Base-by-base conservation (phyloP, 2,113 vertebrate species). In the Epinephelus moara region DNA sequence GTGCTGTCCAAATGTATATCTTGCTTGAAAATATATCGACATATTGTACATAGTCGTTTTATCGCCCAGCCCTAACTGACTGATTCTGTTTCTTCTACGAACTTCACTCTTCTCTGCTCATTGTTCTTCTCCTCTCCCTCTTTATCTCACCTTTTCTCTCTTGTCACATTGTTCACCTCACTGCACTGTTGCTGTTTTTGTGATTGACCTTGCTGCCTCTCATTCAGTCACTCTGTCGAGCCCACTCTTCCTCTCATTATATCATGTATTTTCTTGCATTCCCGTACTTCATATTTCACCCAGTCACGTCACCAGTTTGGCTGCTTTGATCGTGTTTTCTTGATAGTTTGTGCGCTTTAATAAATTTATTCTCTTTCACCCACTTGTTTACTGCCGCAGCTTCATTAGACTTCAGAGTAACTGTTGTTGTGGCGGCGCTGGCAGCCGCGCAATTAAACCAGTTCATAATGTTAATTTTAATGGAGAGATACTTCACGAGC, bases 401-500 rank as follows among this genome's bases (percentile, higher is more conserved):
- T 75, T 77, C 78, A 71, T 83, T 74, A 66, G 62, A 76, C 60
- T 56, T 77, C 47, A 66, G 62, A 87, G 63, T 63, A 66, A 75
- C 18, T 56, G 84, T 45, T 75, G 81, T 75, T 82, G 80, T 33
- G 19, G 73, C 50, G 17, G 62, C 0, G 56, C 72, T 77, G 70
- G 78, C 76, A 70, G 78, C 75, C 18, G 61, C 7, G 84, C 49
- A 71, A 47, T 81, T 74, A 66, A 74, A 88, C 59, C 13, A 52
- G 56, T 70, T 80, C 33, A 45, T 72, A 71, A 83, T 81, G 75
- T 73, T 75, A 56, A 79, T 78, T 86, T 84, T 86, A 89, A 84
- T 78, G 78, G 71, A 80, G 55, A 84, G 74, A 63, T 75, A 76
- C 85, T 87, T 87, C 85, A 88, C 83, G 86, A 91, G 69, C 89